These are phyloP conservation scores for Arctia plantaginis DNA, from an alignment of 2,888 invertebrate genomes.

Conservation along the genomic window DNA sequence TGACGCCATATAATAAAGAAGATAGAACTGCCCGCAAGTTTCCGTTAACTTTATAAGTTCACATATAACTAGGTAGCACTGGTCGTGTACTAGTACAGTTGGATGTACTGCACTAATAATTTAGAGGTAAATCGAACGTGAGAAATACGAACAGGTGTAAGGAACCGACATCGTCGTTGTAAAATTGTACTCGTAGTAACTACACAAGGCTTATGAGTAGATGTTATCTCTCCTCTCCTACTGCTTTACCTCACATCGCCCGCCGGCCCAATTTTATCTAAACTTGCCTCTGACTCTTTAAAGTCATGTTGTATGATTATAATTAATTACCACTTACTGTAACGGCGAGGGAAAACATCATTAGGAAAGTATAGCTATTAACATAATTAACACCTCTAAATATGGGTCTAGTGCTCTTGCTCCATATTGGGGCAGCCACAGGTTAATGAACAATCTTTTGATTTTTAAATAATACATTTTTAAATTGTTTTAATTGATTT, in stretches of 20 bases:
- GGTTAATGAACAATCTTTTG: neutral
- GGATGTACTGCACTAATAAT: conserved; percentile 30
- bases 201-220: neutral
- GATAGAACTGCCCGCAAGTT: neutral
- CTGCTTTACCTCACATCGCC: neutral
- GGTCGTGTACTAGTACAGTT: conserved; percentile 33
- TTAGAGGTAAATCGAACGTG: conserved; percentile 60
- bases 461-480: neutral
- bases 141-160: conserved; percentile 75
- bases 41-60: conserved; percentile 4
- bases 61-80: conserved; percentile 14
- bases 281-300: neutral
- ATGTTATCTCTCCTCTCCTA: neutral
- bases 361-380: neutral
- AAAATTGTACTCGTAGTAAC: neutral
- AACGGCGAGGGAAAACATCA: neutral
- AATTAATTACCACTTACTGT: neutral
- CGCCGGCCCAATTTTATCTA: neutral
- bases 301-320: neutral
- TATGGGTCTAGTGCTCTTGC: neutral
- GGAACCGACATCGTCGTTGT: conserved; percentile 43
- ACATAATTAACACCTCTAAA: neutral
- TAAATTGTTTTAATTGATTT: neutral
- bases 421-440: neutral
- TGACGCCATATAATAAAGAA: neutral